Base-by-base conservation (phyloP, 2,113 vertebrate species). In the Daboia siamensis region DNA sequence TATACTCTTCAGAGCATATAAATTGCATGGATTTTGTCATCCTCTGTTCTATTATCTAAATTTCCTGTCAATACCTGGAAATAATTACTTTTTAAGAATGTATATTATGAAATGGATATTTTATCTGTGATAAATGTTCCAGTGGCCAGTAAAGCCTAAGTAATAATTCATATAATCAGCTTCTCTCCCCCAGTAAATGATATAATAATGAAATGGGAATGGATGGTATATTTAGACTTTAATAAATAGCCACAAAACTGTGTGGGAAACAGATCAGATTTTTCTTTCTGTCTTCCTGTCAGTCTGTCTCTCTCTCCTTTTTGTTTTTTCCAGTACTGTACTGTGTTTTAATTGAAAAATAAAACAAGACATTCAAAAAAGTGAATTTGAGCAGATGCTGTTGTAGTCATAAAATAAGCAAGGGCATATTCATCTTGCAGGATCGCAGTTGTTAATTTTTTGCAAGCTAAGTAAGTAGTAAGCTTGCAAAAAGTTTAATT, bases 341-440 rank as follows among this genome's bases (percentile, higher is more conserved):
- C 21, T 51, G 12, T 20, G 33, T 56, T 56, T 39, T 74, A 46
- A 92, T 44, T 23, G n/a, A 59, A 74, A 61, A 20, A 13, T 26
- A 54, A 54, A 86, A 64, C 74, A 90, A 54, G 23, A 13, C 21
- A 85, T 52, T 29, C 29, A 2, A 21, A 24, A 51, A 11, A 52
- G 46, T 44, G 56, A 59, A 39, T 57, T 59, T 39, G 87, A 84
- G 29, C 29, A 23, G 15, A 23, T 26, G 55, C 44, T 8, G 86
- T 61, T 15, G 17, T n/a, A 44, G 61, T 59, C 51, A 48, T 8
- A 74, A 48, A 92, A 85, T 0, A 85, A 59, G 33, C 20, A 61
- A 44, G 0, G 21, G 24, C 44, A 92, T 8, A 0, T 80, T 94
- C 0, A 0, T 84, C 39, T 54, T 33, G 10, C 55, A 6, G 59